These are phyloP conservation scores for Empidonax alnorum DNA, from an alignment of 2,113 vertebrate species.

Conservation along the genomic window DNA sequence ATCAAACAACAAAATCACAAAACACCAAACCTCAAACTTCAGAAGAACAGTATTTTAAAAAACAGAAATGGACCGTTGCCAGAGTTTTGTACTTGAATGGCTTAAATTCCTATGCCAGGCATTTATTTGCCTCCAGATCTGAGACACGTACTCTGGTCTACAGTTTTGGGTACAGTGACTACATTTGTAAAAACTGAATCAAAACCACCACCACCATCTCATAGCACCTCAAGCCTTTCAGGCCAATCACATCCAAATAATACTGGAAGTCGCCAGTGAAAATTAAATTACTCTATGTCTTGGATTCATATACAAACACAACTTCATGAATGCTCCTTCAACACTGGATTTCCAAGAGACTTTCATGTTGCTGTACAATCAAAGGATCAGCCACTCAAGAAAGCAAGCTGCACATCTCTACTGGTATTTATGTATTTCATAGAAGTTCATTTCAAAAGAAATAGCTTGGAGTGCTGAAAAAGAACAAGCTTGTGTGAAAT, in stretches of 20 bases:
- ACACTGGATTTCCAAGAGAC: neutral
- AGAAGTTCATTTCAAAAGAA: neutral
- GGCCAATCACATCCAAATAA: neutral
- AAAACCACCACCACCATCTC: fast-evolving
- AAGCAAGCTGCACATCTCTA: neutral
- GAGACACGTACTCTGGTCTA: neutral
- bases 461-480: neutral
- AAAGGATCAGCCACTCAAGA: neutral
- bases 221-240: neutral
- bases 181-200: neutral
- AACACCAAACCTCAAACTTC: neutral
- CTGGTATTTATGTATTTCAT: neutral
- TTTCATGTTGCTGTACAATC: neutral
- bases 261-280: neutral
- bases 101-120: neutral
- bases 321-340: fast-evolving
- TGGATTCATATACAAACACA: neutral
- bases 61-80: neutral
- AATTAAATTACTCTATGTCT: neutral
- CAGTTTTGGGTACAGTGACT: neutral
- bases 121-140: neutral
- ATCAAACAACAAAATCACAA: neutral
- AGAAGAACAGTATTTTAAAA: neutral
- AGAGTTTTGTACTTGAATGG: neutral
- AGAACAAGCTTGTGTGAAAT: neutral